phyloP scores from a whole-genome alignment of 2,113 vertebrate species.

The Ptychochromis oligacanthus region DNA sequence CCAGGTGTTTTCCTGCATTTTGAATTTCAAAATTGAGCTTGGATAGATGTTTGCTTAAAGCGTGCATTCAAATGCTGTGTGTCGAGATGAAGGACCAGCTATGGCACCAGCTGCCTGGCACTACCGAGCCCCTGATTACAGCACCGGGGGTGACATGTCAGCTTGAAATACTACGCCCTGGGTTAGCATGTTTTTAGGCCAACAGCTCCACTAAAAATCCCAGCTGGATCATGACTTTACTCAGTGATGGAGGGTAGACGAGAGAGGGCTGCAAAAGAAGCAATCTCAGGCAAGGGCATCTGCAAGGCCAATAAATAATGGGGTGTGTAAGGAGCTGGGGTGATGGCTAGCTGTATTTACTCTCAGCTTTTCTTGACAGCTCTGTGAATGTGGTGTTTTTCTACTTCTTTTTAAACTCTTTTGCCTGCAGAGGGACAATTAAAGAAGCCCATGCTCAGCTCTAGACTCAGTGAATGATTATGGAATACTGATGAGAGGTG shows the following conservation, averaged over 20 bases:
- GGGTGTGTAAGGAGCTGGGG: slow-evolving; percentile 32
- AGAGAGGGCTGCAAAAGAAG: slow-evolving; percentile 38
- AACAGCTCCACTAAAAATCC: slow-evolving; percentile 29
- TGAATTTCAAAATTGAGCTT: slow-evolving; percentile 44
- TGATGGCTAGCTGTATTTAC: slow-evolving; percentile 61
- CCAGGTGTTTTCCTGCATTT: slow-evolving; percentile 64
- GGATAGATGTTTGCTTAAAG: slow-evolving; percentile 43
- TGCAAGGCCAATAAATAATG: slow-evolving; percentile 62
- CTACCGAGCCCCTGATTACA: slow-evolving; percentile 36
- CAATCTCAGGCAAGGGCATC: slow-evolving; percentile 53
- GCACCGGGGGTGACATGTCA: slow-evolving; percentile 43
- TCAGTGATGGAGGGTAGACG: slow-evolving; percentile 32
- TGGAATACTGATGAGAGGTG: slow-evolving; percentile 72
- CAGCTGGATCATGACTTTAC: slow-evolving; percentile 55
- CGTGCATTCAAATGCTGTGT: slow-evolving; percentile 54
- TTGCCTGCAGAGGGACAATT: slow-evolving; percentile 71
- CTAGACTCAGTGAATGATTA: slow-evolving; percentile 42
- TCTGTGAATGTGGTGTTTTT: slow-evolving; percentile 46
- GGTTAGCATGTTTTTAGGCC: slow-evolving; percentile 54
- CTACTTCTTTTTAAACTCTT: slow-evolving; percentile 41
- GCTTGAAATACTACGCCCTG: slow-evolving; percentile 39
- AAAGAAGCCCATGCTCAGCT: slow-evolving; percentile 45
- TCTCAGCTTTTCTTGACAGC: slow-evolving; percentile 53
- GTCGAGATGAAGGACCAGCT: slow-evolving; percentile 54
- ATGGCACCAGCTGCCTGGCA: slow-evolving; percentile 60